phyloP scores from a whole-genome alignment of 2,113 vertebrate genomes.

The Alectura lathami region DNA sequence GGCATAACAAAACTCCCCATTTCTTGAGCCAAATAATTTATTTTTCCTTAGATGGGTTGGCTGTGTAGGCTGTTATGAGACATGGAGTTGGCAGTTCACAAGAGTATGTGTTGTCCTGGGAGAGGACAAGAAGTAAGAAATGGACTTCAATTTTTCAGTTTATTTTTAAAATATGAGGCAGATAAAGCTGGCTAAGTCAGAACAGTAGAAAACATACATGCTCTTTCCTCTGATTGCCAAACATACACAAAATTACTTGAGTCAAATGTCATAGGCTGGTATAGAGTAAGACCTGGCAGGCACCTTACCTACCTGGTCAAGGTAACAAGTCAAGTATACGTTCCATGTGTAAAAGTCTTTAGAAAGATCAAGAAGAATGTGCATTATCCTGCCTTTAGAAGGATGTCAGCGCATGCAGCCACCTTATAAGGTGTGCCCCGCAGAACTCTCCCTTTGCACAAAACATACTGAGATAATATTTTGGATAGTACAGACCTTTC shows the following conservation, averaged over 20 bases:
- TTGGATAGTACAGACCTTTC: background rate
- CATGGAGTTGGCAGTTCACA: background rate
- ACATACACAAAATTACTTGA: background rate
- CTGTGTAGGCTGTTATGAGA: background rate
- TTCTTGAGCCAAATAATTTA: background rate
- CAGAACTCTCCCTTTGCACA: background rate
- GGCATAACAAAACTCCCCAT: background rate
- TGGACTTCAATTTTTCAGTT: background rate
- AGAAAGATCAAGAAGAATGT: background rate
- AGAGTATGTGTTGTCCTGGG: background rate
- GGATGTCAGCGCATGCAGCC: background rate
- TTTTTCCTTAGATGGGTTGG: background rate
- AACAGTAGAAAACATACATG: background rate
- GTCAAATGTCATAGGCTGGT: background rate
- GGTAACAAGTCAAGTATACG: background rate
- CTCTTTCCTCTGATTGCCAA: background rate
- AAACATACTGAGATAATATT: background rate
- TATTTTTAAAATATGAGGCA: background rate
- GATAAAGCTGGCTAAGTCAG: background rate
- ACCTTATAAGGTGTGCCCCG: background rate
- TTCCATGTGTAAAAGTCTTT: background rate
- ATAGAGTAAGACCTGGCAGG: background rate
- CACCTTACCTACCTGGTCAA: background rate
- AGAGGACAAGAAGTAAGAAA: background rate
- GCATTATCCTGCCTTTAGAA: background rate